Percentiles rank a stretch among this genome's conserved stretches.
phyloP scores from a whole-genome alignment of 2,113 vertebrate genomes.

The Hippocampus guttulatus region DNA sequence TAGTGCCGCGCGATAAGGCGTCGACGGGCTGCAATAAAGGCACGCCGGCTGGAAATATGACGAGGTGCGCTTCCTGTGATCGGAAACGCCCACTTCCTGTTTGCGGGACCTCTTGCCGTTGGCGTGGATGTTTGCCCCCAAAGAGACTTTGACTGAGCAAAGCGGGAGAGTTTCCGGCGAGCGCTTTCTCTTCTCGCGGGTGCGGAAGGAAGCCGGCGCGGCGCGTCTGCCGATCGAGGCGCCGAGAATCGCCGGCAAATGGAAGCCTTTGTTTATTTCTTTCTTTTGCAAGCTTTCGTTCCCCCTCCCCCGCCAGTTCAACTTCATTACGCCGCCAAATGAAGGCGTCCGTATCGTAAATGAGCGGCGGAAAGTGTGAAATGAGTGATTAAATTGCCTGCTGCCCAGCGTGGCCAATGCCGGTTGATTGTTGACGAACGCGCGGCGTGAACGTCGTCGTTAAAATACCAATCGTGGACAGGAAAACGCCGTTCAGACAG shows the following conservation, averaged over 20 bases:
- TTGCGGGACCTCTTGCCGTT: neutral
- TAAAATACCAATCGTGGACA: neutral
- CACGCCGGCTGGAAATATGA: conserved; percentile 41
- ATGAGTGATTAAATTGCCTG: neutral
- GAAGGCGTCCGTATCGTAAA: neutral
- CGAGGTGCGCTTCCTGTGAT: conserved; percentile 25
- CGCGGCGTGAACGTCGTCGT: neutral
- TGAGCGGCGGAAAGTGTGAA: neutral
- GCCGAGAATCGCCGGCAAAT: too few relatives aligned
- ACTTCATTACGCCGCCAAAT: neutral
- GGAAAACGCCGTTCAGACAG: neutral
- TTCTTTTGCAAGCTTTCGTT: neutral
- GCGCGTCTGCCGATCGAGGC: too few relatives aligned
- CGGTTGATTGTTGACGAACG: neutral
- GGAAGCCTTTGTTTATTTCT: neutral
- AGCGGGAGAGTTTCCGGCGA: neutral
- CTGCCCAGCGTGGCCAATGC: neutral
- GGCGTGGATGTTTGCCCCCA: too few relatives aligned
- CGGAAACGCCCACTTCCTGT: conserved; percentile 18
- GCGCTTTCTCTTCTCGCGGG: too few relatives aligned
- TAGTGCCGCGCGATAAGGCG: conserved; percentile 49
- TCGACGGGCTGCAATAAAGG: conserved; percentile 6
- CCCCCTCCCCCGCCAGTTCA: neutral
- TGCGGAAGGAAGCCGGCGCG: too few relatives aligned
- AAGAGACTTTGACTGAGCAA: too few relatives aligned